Evolutionary conservation across 2,113 vertebrate genomes (phyloP), one percentile per base, ranked within the genome.

Genomic region (Paracanthobrama guichenoti): DNA sequence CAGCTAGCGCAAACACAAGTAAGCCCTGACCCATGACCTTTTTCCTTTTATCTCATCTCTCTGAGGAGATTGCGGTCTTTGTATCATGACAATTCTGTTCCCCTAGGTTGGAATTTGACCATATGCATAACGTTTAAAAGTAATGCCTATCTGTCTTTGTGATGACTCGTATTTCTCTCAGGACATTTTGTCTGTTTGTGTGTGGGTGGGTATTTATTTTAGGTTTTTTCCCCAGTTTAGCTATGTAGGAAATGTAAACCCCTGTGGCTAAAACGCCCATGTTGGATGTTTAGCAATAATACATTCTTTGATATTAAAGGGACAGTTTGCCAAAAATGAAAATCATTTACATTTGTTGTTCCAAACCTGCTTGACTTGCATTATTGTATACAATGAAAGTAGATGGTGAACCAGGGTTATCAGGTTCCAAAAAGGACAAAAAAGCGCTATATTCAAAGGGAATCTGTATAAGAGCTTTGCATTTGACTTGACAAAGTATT

Each of bases 1-100:
- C 94, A 95, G 85, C 82, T 95, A 0, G 71, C 91, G 10, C 94
- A 96, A 88, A 81, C 96, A 16, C 93, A 97, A 94, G 96, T 91
- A 39, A 64, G 28, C 1, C 22, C 22, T 13, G 4, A 55, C 28
- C 3, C 16, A 8, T 10, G 57, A 78, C 16, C 18, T 59, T 28
- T 82, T 75, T 59, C 5, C 60, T 67, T 44, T 22, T 22, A 60
- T 42, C 24, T 28, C 28, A 42, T 60, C 5, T 78, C 4, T 69
- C 2, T 24, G 11, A 42, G 42, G 13, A 71, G 62, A 12, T 24
- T 42, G 48, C 71, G 79, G 48, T 71, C 64, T 81, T 81, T 81
- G 64, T 50, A 67, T 26, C 44, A 67, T 50, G 78, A 22, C 18
- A 66, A 7, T 80, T 50, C 3, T 80, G 24, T 55, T 55, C 2